Conservation (phyloP, 2,888 invertebrate species). For the Amphipyra berbera region DNA sequence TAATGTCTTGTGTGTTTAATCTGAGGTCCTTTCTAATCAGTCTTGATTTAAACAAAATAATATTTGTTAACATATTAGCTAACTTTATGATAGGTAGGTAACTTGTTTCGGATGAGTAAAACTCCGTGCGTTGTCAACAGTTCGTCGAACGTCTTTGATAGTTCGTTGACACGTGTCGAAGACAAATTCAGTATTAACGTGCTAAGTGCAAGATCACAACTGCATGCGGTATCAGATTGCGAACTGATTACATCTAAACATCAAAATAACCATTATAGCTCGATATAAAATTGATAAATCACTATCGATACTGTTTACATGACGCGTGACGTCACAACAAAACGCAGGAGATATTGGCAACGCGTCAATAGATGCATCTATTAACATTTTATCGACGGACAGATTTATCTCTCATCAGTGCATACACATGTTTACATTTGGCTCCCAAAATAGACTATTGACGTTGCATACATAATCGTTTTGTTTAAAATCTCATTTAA, state of each 20-base stretch:
- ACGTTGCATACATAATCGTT: conserved; percentile 16
- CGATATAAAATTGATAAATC: conserved; percentile 30
- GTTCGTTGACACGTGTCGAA: conserved; percentile 36
- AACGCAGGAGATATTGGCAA: conserved; percentile 54
- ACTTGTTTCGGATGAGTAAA: conserved; percentile 3
- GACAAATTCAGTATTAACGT: conserved; percentile 22
- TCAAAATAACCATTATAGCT: conserved; percentile 21
- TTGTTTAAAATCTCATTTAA: not conserved
- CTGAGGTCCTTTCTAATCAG: not conserved
- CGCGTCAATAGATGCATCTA: conserved; percentile 49
- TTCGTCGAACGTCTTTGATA: conserved; percentile 48
- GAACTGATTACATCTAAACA: conserved; percentile 24
- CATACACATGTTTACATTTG: conserved; percentile 54
- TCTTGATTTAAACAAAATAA: not conserved
- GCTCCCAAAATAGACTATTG: conserved; percentile 44
- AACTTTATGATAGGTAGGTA: not conserved
- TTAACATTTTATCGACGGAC: conserved; percentile 39
- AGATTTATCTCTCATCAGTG: conserved; percentile 47
- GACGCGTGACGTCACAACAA: conserved; percentile 30
- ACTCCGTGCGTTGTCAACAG: conserved; percentile 20
- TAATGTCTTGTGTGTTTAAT: too few relatives aligned
- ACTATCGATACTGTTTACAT: conserved; percentile 47
- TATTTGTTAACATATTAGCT: conserved; percentile 1
- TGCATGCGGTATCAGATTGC: conserved; percentile 35
- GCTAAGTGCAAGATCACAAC: conserved; percentile 26